Conservation (phyloP, 2,113 vertebrate species). For the Cololabis saira region DNA sequence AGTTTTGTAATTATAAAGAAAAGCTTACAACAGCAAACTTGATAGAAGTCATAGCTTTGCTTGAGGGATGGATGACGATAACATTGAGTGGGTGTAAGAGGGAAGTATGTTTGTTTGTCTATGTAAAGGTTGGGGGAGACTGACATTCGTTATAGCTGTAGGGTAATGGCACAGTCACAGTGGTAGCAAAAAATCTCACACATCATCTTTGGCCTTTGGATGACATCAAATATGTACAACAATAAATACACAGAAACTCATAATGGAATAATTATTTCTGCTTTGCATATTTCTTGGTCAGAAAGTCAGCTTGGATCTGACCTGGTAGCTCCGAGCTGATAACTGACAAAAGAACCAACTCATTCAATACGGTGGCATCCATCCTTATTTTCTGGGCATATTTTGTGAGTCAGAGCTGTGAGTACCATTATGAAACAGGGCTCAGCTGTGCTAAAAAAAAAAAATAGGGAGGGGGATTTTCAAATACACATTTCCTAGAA, state of each 20-base stretch:
- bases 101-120: constrained; percentile 33
- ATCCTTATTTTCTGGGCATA: constrained; percentile 29
- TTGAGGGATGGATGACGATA: constrained; percentile 59
- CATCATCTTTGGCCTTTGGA: constrained; percentile 54
- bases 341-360: constrained; percentile 8
- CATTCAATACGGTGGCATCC: constrained; percentile 13
- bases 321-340: background rate
- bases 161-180: constrained; percentile 36
- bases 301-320: background rate
- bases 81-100: constrained; percentile 46
- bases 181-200: constrained; percentile 38
- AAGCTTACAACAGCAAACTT: constrained; percentile 65
- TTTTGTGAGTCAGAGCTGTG: constrained; percentile 34
- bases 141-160: constrained; percentile 56
- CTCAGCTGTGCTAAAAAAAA: constrained; percentile 24
- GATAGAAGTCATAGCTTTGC: constrained; percentile 57
- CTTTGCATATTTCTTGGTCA: background rate
- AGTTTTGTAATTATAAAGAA: constrained; percentile 36
- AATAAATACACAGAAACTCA: constrained; percentile 10
- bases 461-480: background rate
- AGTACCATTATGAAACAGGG: constrained; percentile 21
- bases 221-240: constrained; percentile 13
- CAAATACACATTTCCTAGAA: constrained; percentile 38
- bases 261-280: background rate
- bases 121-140: constrained; percentile 29